Conservation (phyloP, 2,113 vertebrate genomes). For the Syngnathus typhle region DNA sequence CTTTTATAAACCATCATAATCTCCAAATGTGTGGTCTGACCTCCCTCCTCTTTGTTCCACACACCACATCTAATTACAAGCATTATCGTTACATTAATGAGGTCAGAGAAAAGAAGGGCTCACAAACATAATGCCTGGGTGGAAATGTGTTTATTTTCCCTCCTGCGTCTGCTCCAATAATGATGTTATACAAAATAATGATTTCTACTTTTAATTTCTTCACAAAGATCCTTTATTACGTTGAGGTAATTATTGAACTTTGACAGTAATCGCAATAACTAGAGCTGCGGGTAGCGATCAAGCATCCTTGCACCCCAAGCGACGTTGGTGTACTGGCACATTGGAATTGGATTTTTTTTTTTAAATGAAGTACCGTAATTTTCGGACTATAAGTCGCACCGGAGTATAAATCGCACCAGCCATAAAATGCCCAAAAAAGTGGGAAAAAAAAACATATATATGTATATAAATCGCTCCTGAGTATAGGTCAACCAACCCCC, state of each 20-base stretch:
- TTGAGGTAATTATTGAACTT: not conserved
- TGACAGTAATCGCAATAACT: too few relatives aligned
- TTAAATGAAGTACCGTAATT: too few relatives aligned
- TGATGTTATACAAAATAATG: not conserved
- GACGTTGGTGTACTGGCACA: too few relatives aligned
- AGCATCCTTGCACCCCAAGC: too few relatives aligned
- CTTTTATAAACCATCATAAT: not conserved
- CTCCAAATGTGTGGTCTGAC: not conserved
- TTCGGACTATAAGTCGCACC: too few relatives aligned
- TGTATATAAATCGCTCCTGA: too few relatives aligned
- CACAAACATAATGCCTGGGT: conserved; percentile 6
- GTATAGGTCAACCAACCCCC: too few relatives aligned
- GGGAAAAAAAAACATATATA: too few relatives aligned
- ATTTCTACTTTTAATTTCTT: not conserved
- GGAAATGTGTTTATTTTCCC: conserved; percentile 11
- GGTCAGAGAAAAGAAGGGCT: conserved; percentile 23
- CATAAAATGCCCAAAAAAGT: too few relatives aligned
- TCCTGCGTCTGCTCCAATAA: not conserved
- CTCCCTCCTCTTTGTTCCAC: not conserved
- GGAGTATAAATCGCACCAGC: too few relatives aligned
- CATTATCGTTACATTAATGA: conserved; percentile 22
- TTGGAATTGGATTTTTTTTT: too few relatives aligned
- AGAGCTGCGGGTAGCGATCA: too few relatives aligned
- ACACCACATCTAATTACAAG: not conserved
- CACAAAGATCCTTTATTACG: not conserved